Conservation (phyloP, 2,888 invertebrate genomes). For the Tenthredo notha region DNA sequence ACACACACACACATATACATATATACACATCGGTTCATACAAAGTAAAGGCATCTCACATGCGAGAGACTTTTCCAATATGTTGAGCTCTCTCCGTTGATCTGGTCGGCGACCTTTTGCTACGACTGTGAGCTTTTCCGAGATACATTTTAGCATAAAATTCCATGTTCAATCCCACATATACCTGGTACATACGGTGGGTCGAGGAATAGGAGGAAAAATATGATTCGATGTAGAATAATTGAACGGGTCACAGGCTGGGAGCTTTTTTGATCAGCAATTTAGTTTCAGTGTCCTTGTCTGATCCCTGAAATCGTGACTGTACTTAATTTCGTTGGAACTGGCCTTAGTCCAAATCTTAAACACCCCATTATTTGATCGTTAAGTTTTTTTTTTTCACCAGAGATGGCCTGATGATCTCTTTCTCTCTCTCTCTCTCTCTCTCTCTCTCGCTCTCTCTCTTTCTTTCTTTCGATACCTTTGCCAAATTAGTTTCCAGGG, state of each 20-base stretch:
- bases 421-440: slow-evolving; percentile 41
- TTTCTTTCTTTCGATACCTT: slow-evolving; percentile 63
- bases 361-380: slow-evolving; percentile 69
- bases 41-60: slow-evolving; percentile 34
- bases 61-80: slow-evolving; percentile 33
- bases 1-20: background rate
- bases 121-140: background rate
- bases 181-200: background rate
- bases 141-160: slow-evolving; percentile 19
- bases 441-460: slow-evolving; percentile 28
- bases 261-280: background rate
- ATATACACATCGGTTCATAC: background rate
- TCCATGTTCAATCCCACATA: background rate
- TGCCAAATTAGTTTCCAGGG: slow-evolving; percentile 69
- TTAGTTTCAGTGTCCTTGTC: background rate
- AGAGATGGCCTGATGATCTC: slow-evolving; percentile 52
- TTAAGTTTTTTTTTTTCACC: slow-evolving; percentile 67
- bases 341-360: slow-evolving; percentile 67
- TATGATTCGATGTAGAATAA: background rate
- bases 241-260: background rate
- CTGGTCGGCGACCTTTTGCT: slow-evolving; percentile 9
- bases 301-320: slow-evolving; percentile 11
- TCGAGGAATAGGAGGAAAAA: background rate
- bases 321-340: slow-evolving; percentile 48
- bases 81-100: slow-evolving; percentile 6